These are phyloP conservation scores for Oophaga pumilio DNA, from an alignment of 2,113 vertebrate species.

Conservation along the genomic window DNA sequence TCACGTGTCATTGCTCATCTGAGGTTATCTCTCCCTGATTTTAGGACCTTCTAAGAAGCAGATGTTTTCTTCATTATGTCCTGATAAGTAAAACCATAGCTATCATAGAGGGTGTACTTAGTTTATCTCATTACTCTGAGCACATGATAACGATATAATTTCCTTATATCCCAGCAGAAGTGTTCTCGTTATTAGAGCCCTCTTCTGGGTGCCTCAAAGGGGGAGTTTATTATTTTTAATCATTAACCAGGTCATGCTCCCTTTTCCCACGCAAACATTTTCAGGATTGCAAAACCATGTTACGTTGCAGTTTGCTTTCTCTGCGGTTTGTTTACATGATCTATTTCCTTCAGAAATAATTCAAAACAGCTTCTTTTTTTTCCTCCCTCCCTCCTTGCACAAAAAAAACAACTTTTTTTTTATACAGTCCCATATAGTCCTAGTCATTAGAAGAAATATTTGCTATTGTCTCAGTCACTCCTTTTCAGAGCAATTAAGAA, in stretches of 20 bases:
- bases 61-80: too few relatives aligned
- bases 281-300: slow-evolving; percentile 21
- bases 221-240: slow-evolving; percentile 21
- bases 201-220: not conserved
- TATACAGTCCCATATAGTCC: slow-evolving; percentile 18
- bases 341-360: slow-evolving; percentile 47
- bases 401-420: not conserved
- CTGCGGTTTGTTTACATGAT: slow-evolving; percentile 36
- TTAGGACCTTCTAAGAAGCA: too few relatives aligned
- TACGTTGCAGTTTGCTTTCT: slow-evolving; percentile 2
- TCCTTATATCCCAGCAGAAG: not conserved
- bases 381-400: slow-evolving; percentile 1
- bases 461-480: slow-evolving; percentile 63
- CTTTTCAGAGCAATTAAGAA: slow-evolving; percentile 67
- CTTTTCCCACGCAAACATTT: slow-evolving; percentile 50
- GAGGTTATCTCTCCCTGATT: too few relatives aligned
- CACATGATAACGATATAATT: not conserved
- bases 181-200: not conserved
- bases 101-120: too few relatives aligned
- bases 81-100: too few relatives aligned
- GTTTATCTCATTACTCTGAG: too few relatives aligned
- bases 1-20: too few relatives aligned
- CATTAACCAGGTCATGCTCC: not conserved
- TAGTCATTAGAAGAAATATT: slow-evolving; percentile 60
- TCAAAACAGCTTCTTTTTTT: slow-evolving; percentile 54